Evolutionary conservation across 2,797 vertebrate genomes (phyloP).

Genomic region (Onychomys torridus): DNA sequence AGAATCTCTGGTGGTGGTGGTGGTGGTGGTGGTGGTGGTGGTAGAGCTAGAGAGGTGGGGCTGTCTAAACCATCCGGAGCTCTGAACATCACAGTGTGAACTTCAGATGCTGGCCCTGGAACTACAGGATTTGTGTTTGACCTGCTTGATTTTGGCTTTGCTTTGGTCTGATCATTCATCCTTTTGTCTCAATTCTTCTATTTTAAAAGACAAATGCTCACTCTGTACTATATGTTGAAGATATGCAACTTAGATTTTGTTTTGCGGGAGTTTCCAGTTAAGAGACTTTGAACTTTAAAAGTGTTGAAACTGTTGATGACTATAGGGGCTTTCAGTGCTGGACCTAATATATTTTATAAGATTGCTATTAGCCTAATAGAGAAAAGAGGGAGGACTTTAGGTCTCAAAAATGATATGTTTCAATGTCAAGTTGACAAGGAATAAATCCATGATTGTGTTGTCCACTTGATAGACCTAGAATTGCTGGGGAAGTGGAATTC

Average conservation of each 20-base stretch:
- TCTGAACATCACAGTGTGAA: background rate
- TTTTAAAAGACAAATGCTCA: background rate
- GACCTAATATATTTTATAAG: background rate
- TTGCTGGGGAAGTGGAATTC: background rate
- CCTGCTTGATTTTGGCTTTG: background rate
- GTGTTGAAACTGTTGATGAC: background rate
- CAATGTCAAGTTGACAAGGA: background rate
- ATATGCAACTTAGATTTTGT: background rate
- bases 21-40: background rate
- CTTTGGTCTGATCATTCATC: background rate
- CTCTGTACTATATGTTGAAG: background rate
- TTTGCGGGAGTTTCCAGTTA: background rate
- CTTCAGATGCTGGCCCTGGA: background rate
- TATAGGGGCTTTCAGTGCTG: background rate
- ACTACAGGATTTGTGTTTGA: background rate
- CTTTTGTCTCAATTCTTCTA: background rate
- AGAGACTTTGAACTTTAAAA: background rate
- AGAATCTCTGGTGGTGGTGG: background rate
- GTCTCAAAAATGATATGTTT: background rate
- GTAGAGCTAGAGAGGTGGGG: background rate
- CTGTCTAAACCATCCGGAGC: background rate
- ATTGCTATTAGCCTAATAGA: background rate
- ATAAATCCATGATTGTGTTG: background rate
- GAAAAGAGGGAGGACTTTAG: background rate
- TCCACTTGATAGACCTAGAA: background rate